Evolutionary conservation across 2,888 invertebrate genomes (phyloP).

Genomic region (Drosophila fulvimacula): DNA sequence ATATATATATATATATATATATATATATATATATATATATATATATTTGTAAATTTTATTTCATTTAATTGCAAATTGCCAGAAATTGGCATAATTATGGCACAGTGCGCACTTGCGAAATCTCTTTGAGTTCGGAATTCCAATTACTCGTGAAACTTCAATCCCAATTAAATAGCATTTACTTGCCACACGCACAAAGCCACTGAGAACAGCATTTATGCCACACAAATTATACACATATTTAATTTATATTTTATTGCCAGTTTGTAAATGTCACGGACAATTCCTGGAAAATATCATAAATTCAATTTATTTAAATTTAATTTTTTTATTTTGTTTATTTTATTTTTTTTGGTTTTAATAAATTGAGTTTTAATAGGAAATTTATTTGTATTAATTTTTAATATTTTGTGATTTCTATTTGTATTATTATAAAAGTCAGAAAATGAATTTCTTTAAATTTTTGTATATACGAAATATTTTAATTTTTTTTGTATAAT

Average conservation of each 20-base stretch:
- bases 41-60: not conserved
- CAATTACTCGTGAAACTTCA: slow-evolving; percentile 1
- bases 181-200: not conserved
- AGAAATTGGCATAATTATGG: slow-evolving; percentile 1
- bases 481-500: not conserved
- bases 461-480: not conserved
- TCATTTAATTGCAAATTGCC: not conserved
- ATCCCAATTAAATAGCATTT: not conserved
- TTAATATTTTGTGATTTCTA: too few species aligned
- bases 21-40: not conserved
- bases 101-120: not conserved
- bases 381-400: too few species aligned
- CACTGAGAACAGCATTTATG: not conserved
- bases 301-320: not conserved
- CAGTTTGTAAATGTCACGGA: not conserved
- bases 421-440: not conserved
- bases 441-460: not conserved
- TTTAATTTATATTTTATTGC: not conserved
- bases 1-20: not conserved
- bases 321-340: too few species aligned
- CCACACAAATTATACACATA: not conserved
- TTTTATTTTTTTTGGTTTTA: not conserved
- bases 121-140: slow-evolving; percentile 9
- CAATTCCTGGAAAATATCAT: not conserved
- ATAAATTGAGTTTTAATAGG: not conserved